A percentile compares a stretch with the other conserved stretches of the same genome.
These are phyloP conservation scores for Sarcophaga subvicina DNA, from an alignment of 2,888 invertebrate genomes.

Conservation along the genomic window DNA sequence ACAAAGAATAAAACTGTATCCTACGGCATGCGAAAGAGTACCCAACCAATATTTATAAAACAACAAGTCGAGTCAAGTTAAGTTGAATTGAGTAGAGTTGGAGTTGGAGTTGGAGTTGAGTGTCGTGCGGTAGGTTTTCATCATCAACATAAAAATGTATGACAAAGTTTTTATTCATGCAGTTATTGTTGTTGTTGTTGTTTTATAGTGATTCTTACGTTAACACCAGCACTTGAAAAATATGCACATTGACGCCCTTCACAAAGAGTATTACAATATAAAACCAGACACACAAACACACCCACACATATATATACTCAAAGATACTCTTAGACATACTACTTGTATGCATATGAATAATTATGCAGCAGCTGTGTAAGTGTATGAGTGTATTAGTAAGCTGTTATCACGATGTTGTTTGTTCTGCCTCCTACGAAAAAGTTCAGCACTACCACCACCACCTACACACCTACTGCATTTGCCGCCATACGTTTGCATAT, in stretches of 20 bases:
- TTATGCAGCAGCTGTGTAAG: neutral
- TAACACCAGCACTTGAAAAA: constrained; percentile 63
- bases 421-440: neutral
- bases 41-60: constrained; percentile 48
- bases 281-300: neutral
- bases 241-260: constrained; percentile 67
- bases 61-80: neutral
- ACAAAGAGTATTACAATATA: constrained; percentile 3
- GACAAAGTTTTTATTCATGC: constrained; percentile 48
- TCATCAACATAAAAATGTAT: constrained; percentile 59
- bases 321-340: too few relatives aligned
- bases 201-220: constrained; percentile 22
- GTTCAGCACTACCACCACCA: neutral
- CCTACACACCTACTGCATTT: neutral
- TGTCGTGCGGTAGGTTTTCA: constrained; percentile 52
- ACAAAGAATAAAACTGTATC: neutral
- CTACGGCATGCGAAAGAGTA: neutral
- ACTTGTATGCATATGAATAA: neutral
- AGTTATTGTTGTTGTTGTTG: neutral
- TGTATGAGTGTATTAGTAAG: constrained; percentile 2
- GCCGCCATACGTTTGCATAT: constrained; percentile 36
- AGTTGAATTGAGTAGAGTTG: constrained; percentile 38
- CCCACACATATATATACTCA: neutral
- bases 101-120: too few relatives aligned
- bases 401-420: constrained; percentile 50